Percentiles rank a stretch among this genome's conserved stretches.
Conservation (phyloP, 2,888 invertebrate genomes). For the Liopterus haemorrhoidalis region DNA sequence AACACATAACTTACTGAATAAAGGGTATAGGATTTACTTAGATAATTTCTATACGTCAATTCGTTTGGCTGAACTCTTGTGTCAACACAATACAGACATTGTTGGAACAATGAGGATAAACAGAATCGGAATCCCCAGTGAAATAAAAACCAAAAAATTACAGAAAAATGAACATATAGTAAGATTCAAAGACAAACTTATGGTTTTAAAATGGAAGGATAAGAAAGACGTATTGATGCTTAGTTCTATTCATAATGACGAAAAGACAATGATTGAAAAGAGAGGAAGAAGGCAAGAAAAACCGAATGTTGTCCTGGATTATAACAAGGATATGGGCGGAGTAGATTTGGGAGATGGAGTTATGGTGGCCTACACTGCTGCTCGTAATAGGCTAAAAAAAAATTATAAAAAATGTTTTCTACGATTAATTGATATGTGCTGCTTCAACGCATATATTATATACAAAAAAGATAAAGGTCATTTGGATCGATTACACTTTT, state of each 20-base stretch:
- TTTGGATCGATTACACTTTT: too few species aligned
- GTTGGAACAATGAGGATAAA: conserved; percentile 30
- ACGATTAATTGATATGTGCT: conserved; percentile 25
- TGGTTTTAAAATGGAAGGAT: conserved; percentile 27
- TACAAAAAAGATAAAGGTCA: too few species aligned
- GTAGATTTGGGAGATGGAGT: conserved; percentile 27
- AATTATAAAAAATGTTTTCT: conserved; percentile 19
- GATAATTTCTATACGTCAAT: conserved; percentile 29
- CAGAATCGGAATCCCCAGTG: conserved; percentile 15
- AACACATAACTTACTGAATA: conserved; percentile 29
- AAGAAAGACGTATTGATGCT: too few species aligned
- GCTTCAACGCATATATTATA: conserved; percentile 24
- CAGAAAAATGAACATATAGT: conserved; percentile 25
- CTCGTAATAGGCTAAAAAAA: conserved; percentile 27
- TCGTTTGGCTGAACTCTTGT: conserved; percentile 30
- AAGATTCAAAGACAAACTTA: conserved; percentile 27
- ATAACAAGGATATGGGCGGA: too few species aligned
- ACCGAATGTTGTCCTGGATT: conserved; percentile 26
- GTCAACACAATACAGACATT: conserved; percentile 30
- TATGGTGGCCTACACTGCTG: conserved; percentile 27
- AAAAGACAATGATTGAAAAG: too few species aligned
- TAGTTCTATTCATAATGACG: too few species aligned
- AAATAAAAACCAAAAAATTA: conserved; percentile 22
- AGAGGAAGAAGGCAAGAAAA: conserved; percentile 29
- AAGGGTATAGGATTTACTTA: conserved; percentile 29